phyloP scores from a whole-genome alignment of 2,888 invertebrate genomes.

The Dermolepida albohirtum region DNA sequence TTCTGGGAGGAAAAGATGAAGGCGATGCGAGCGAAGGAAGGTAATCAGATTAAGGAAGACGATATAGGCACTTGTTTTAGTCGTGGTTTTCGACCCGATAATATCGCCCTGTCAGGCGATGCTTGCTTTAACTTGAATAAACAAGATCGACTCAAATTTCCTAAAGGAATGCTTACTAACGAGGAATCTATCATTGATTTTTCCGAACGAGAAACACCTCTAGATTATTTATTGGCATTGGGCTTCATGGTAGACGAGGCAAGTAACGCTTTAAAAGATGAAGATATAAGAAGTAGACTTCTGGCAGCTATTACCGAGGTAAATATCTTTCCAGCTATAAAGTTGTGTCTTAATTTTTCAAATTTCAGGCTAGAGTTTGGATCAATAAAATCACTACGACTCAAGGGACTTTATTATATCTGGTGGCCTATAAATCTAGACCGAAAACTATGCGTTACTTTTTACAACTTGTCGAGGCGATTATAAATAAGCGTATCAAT shows the following conservation, averaged over 20 bases:
- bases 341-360: no score
- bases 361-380: conserved; percentile 55
- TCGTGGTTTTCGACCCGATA: conserved; percentile 54
- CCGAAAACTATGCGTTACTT: conserved; percentile 56
- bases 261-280: conserved; percentile 55
- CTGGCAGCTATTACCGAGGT: conserved; percentile 56
- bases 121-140: conserved; percentile 50
- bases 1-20: conserved; percentile 44
- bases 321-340: not conserved
- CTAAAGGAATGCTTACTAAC: conserved; percentile 47
- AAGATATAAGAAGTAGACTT: conserved; percentile 54
- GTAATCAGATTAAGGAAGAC: conserved; percentile 48
- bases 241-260: conserved; percentile 57
- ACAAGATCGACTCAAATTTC: conserved; percentile 49
- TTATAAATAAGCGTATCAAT: conserved; percentile 55
- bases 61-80: conserved; percentile 55
- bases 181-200: conserved; percentile 53
- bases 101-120: conserved; percentile 52
- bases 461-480: conserved; percentile 56
- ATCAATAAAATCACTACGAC: conserved; percentile 54
- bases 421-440: conserved; percentile 54
- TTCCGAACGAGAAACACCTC: conserved; percentile 54
- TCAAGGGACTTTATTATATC: conserved; percentile 55
- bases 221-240: conserved; percentile 54
- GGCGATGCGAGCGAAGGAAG: conserved; percentile 37